These are phyloP conservation scores for Tyrophagus putrescentiae DNA, from an alignment of 1,140 invertebrate species.

Conservation along the genomic window DNA sequence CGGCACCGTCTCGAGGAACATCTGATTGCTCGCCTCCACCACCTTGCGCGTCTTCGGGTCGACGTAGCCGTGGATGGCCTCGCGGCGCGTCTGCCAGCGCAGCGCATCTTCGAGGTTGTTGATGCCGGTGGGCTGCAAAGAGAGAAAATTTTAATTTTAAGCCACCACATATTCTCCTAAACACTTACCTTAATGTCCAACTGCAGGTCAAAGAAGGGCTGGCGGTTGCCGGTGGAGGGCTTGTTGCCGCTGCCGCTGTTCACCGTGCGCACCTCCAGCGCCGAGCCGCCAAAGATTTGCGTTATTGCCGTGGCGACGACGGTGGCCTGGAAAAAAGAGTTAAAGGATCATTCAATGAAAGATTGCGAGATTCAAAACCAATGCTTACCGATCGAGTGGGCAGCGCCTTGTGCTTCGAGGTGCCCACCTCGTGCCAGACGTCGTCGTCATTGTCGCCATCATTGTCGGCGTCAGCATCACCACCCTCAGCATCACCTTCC, in stretches of 20 bases:
- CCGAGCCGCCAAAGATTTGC: conserved; percentile 76
- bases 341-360: not conserved
- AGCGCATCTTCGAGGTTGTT: conserved; percentile 59
- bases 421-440: conserved; percentile 56
- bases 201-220: conserved; percentile 84
- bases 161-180: not conserved
- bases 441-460: conserved; percentile 31
- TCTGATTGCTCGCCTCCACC: conserved; percentile 34
- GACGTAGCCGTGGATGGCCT: conserved; percentile 64
- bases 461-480: conserved; percentile 40
- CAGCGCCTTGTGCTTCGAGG: conserved; percentile 60
- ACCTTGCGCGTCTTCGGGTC: conserved; percentile 61
- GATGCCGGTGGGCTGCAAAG: conserved; percentile 50
- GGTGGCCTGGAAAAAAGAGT: conserved; percentile 39
- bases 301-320: conserved; percentile 71
- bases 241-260: conserved; percentile 51
- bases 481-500: conserved; percentile 17
- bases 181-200: conserved; percentile 71
- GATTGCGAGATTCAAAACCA: conserved; percentile 20
- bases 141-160: conserved; percentile 23
- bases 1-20: conserved; percentile 59
- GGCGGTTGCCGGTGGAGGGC: conserved; percentile 49
- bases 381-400: conserved; percentile 49
- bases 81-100: conserved; percentile 61
- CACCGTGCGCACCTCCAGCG: conserved; percentile 61